Conservation (phyloP, 2,888 invertebrate genomes). For the Ectropis crepuscularia region DNA sequence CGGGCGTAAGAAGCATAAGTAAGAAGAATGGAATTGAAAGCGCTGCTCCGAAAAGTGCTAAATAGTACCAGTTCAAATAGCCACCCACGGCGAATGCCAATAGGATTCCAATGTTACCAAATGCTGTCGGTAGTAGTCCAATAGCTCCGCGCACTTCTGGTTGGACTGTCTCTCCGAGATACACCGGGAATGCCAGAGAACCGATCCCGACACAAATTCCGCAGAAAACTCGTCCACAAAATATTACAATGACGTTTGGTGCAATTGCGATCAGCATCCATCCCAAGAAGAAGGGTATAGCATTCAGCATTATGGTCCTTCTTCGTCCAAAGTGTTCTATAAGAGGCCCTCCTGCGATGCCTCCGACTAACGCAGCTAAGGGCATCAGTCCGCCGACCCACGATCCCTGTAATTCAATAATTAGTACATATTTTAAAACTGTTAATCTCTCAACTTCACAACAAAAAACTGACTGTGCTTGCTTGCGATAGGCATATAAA, state of each 20-base stretch:
- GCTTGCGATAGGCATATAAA: no score
- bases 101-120: slow-evolving; percentile 94
- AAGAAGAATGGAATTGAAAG: slow-evolving; percentile 92
- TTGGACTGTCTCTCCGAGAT: slow-evolving; percentile 96
- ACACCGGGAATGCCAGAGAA: slow-evolving; percentile 95
- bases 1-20: slow-evolving; percentile 93
- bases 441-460: neutral
- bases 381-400: slow-evolving; percentile 97
- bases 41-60: slow-evolving; percentile 91
- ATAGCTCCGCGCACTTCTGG: slow-evolving; percentile 96
- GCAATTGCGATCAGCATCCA: slow-evolving; percentile 94
- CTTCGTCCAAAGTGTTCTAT: slow-evolving; percentile 93
- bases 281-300: slow-evolving; percentile 91
- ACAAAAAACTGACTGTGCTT: no score
- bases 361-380: slow-evolving; percentile 92
- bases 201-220: slow-evolving; percentile 95
- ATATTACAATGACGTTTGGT: slow-evolving; percentile 89
- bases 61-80: slow-evolving; percentile 90
- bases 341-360: slow-evolving; percentile 92
- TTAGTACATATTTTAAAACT: neutral
- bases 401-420: slow-evolving; percentile 78
- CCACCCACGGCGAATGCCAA: slow-evolving; percentile 92
- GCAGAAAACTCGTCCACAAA: slow-evolving; percentile 91
- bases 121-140: slow-evolving; percentile 93
- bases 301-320: slow-evolving; percentile 90